These are phyloP conservation scores for Sinosuthora webbiana DNA, from an alignment of 2,113 vertebrate genomes.

Conservation along the genomic window DNA sequence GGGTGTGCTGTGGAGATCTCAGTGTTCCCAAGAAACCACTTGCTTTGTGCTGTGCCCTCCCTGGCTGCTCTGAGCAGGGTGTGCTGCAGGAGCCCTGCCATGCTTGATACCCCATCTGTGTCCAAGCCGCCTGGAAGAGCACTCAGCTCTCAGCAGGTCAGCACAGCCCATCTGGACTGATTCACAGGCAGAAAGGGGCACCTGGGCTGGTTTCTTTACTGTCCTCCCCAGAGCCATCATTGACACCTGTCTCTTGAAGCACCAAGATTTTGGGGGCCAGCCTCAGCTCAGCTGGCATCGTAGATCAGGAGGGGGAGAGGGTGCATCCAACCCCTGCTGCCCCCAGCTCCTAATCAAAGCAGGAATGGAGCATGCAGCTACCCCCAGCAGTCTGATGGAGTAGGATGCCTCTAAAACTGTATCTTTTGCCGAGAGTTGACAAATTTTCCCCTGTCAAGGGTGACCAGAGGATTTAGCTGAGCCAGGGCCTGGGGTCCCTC, in stretches of 20 bases:
- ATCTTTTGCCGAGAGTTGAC: background rate
- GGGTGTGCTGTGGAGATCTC: background rate
- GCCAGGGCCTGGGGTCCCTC: background rate
- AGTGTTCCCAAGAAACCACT: background rate
- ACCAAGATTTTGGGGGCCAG: background rate
- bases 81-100: background rate
- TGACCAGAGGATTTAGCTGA: background rate
- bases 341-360: background rate
- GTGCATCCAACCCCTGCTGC: background rate
- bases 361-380: background rate
- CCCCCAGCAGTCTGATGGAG: background rate
- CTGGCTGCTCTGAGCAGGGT: background rate
- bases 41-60: background rate
- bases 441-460: background rate
- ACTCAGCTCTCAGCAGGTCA: background rate
- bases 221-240: background rate
- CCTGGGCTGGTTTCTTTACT: background rate
- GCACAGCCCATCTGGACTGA: background rate
- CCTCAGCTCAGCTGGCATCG: background rate
- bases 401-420: background rate
- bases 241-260: background rate
- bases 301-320: background rate
- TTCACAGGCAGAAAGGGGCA: background rate
- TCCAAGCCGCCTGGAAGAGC: background rate
- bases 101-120: background rate